Percentiles rank a stretch among this genome's conserved stretches.
Evolutionary conservation across 2,888 invertebrate species (phyloP).

Genomic region (Spisula solida): DNA sequence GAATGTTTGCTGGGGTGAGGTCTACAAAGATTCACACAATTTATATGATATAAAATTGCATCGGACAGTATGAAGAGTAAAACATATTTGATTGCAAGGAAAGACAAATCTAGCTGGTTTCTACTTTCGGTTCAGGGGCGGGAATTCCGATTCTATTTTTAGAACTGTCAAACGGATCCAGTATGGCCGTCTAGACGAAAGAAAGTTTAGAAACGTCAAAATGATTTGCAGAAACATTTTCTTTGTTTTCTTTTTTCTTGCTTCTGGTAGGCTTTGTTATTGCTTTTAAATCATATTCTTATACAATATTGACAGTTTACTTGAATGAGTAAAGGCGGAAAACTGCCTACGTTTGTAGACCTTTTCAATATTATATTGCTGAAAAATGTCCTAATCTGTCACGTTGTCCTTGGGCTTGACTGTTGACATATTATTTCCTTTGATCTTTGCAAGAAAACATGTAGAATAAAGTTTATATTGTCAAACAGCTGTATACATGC

Average conservation of each 20-base stretch:
- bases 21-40: no score
- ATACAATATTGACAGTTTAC: background rate
- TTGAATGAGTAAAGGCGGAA: background rate
- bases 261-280: background rate
- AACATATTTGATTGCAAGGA: background rate
- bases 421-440: background rate
- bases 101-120: background rate
- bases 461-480: background rate
- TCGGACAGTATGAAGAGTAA: no score
- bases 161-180: conserved; percentile 35
- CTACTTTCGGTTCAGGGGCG: conserved; percentile 20
- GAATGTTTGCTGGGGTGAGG: no score
- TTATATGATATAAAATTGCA: no score
- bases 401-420: conserved; percentile 22
- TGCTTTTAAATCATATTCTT: background rate
- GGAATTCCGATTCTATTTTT: conserved; percentile 40
- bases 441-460: background rate
- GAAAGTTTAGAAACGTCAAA: conserved; percentile 14
- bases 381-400: conserved; percentile 14
- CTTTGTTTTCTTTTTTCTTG: background rate
- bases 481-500: background rate
- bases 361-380: background rate
- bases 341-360: background rate
- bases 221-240: conserved; percentile 24
- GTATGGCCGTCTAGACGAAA: conserved; percentile 38